These are phyloP conservation scores for Drosophila sp. DNA, from an alignment of 1,140 invertebrate species.

Conservation along the genomic window DNA sequence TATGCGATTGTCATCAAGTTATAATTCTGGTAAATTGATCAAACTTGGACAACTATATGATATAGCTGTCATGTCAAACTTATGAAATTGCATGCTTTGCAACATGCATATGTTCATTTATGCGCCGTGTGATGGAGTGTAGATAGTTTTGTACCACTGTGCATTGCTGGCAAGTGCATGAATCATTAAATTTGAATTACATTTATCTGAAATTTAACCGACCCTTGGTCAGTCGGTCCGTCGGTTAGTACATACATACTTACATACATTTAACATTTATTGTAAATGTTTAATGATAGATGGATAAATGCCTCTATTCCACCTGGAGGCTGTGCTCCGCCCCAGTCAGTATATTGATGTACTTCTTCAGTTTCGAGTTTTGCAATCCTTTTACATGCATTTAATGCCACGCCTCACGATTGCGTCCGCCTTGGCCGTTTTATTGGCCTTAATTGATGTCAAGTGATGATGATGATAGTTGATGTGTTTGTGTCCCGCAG, in stretches of 20 bases:
- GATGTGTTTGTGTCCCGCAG: slow-evolving; percentile 11
- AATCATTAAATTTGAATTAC: not conserved
- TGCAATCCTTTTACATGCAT: slow-evolving; percentile 2
- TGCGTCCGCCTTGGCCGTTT: not conserved
- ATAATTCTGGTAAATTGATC: too few relatives aligned
- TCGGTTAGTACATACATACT: not conserved
- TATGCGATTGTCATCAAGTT: too few relatives aligned
- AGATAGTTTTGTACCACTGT: too few relatives aligned
- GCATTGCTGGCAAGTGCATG: not conserved
- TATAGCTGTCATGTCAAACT: too few relatives aligned
- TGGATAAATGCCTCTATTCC: not conserved
- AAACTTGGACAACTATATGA: too few relatives aligned
- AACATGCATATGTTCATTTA: too few relatives aligned
- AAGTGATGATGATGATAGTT: slow-evolving; percentile 8
- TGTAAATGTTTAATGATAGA: slow-evolving; percentile 15
- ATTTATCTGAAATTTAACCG: not conserved
- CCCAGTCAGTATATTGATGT: not conserved
- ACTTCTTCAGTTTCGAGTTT: not conserved
- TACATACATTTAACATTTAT: slow-evolving; percentile 1
- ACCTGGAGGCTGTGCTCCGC: slow-evolving; percentile 2
- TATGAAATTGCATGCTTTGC: too few relatives aligned
- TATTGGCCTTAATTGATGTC: slow-evolving; percentile 22
- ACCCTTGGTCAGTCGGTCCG: not conserved
- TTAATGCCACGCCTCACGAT: slow-evolving; percentile 9
- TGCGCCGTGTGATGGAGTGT: too few relatives aligned